These are phyloP conservation scores for Xylophagus ater DNA, from an alignment of 2,888 invertebrate genomes.

Conservation along the genomic window DNA sequence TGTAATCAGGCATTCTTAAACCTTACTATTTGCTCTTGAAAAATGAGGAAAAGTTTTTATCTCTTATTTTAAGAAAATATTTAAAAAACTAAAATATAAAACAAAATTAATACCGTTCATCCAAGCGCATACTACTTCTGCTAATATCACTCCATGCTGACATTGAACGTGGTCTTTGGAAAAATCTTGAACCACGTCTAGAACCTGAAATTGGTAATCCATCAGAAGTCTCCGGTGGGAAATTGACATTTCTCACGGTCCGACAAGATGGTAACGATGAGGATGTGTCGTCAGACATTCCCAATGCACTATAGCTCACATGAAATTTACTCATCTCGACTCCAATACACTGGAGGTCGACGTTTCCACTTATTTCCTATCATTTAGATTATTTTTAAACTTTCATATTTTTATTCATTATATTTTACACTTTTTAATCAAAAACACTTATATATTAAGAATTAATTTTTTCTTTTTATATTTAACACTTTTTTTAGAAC, in stretches of 20 bases:
- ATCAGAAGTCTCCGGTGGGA: slow-evolving; percentile 28
- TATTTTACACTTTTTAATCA: too few relatives aligned
- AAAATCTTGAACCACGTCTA: slow-evolving; percentile 36
- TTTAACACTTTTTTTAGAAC: too few relatives aligned
- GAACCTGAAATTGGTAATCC: slow-evolving; percentile 27
- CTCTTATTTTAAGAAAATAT: slow-evolving; percentile 9
- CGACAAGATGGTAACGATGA: slow-evolving; percentile 34
- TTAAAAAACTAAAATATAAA: slow-evolving; percentile 5
- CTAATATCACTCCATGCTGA: slow-evolving; percentile 83
- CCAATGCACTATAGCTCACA: slow-evolving; percentile 39
- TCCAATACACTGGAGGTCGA: slow-evolving; percentile 1
- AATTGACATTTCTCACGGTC: slow-evolving; percentile 35
- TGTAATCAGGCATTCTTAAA: too few relatives aligned
- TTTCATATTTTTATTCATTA: too few relatives aligned
- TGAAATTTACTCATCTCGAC: slow-evolving; percentile 37
- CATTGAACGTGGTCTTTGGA: slow-evolving; percentile 59
- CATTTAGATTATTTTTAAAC: too few relatives aligned
- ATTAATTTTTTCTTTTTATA: too few relatives aligned
- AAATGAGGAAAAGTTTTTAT: slow-evolving; percentile 15
- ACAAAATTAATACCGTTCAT: slow-evolving; percentile 34
- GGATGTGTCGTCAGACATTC: slow-evolving; percentile 39
- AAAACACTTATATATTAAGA: too few relatives aligned
- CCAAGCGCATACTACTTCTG: slow-evolving; percentile 66
- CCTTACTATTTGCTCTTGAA: too few relatives aligned
- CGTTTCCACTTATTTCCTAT: too few relatives aligned